Evolutionary conservation across 2,797 vertebrate genomes (phyloP).

Genomic region (Xenentodon cancila): DNA sequence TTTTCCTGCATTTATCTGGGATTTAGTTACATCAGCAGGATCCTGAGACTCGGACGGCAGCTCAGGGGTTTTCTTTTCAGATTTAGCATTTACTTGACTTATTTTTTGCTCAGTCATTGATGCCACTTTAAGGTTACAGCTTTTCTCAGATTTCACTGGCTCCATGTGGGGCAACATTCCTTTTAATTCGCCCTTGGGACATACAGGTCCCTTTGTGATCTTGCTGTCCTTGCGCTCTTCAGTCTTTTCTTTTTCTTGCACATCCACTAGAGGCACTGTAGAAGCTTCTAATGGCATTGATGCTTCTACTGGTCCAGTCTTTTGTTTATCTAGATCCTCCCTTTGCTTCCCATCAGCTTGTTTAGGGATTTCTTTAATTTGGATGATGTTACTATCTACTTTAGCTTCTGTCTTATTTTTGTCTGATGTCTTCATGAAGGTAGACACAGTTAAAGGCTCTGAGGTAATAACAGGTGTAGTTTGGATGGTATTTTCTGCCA

Average conservation of each 20-base stretch:
- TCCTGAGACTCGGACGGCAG: conserved; percentile 37
- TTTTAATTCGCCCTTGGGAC: conserved; percentile 19
- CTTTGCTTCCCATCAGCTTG: conserved; percentile 16
- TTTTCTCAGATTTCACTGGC: conserved; percentile 42
- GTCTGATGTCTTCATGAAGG: conserved; percentile 19
- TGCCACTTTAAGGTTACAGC: conserved; percentile 53
- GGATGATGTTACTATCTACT: conserved; percentile 13
- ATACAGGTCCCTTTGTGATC: conserved; percentile 35
- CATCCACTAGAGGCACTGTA: conserved; percentile 42
- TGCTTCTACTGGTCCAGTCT: conserved; percentile 23
- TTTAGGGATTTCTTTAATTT: conserved; percentile 19
- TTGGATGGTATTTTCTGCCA: conserved; percentile 22
- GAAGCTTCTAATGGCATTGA: conserved; percentile 1
- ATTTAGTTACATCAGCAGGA: conserved; percentile 41
- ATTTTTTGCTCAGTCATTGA: conserved; percentile 55
- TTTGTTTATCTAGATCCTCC: conserved; percentile 25
- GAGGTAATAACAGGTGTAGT: conserved; percentile 16
- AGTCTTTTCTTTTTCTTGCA: conserved; percentile 42
- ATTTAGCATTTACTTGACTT: conserved; percentile 31
- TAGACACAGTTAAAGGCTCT: conserved; percentile 9
- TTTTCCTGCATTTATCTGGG: conserved; percentile 25
- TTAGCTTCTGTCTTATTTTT: conserved; percentile 25
- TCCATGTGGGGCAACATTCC: conserved; percentile 25
- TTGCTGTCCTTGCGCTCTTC: conserved; percentile 33
- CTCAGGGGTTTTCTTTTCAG: conserved; percentile 35